Conservation (phyloP, 2,113 vertebrate species). For the Halcyon senegalensis region DNA sequence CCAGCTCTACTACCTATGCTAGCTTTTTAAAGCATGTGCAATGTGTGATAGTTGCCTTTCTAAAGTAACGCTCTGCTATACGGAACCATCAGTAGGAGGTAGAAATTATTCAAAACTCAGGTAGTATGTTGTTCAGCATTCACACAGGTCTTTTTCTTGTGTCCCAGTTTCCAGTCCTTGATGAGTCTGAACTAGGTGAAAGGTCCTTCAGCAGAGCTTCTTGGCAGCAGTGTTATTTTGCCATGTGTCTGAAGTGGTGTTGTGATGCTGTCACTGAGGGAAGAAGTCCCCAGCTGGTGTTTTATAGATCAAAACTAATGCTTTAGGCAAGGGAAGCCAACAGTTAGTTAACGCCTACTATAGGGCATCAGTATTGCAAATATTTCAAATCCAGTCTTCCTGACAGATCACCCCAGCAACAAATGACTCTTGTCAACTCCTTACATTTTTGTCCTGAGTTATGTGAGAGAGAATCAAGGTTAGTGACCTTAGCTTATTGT, state of each 20-base stretch:
- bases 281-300: too few species aligned
- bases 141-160: neutral
- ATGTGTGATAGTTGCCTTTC: neutral
- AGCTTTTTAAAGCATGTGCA: rapidly evolving
- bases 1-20: rapidly evolving
- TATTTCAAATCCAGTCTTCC: neutral
- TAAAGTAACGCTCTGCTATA: neutral
- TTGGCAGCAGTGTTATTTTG: neutral
- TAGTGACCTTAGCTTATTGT: neutral
- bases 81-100: neutral
- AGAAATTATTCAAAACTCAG: neutral
- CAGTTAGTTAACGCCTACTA: neutral
- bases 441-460: neutral
- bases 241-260: neutral
- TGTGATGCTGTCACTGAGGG: neutral
- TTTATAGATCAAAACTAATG: neutral
- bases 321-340: neutral
- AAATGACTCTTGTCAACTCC: neutral
- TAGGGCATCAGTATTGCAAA: neutral
- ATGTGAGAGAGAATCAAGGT: neutral
- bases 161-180: neutral
- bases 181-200: neutral
- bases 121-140: neutral
- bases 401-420: neutral
- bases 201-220: neutral